Evolutionary conservation across 2,797 vertebrate species (phyloP).

Genomic region (Peromyscus eremicus): DNA sequence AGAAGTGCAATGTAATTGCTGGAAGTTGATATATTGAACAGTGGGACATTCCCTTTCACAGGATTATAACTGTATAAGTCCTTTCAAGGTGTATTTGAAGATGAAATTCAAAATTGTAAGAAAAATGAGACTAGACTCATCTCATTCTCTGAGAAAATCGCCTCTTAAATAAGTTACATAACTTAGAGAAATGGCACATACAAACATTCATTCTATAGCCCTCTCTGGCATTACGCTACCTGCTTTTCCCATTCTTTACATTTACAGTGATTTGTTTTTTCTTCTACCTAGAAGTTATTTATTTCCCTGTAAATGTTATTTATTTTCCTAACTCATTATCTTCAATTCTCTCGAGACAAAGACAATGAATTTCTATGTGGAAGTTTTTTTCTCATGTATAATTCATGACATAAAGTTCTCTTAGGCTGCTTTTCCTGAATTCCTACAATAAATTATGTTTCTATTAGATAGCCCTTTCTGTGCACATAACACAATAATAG

Average conservation of each 20-base stretch:
- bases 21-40: not conserved
- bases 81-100: not conserved
- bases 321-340: not conserved
- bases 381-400: not conserved
- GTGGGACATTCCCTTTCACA: not conserved
- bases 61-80: not conserved
- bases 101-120: not conserved
- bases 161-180: not conserved
- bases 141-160: not conserved
- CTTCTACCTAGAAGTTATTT: not conserved
- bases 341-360: not conserved
- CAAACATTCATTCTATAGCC: rapidly evolving
- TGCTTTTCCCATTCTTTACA: not conserved
- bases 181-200: rapidly evolving
- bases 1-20: not conserved
- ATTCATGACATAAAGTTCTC: not conserved
- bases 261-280: not conserved
- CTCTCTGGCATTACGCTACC: not conserved
- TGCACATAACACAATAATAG: not conserved
- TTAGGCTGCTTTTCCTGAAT: not conserved
- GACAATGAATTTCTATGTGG: not conserved
- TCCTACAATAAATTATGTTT: not conserved
- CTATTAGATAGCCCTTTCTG: not conserved
- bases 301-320: not conserved
- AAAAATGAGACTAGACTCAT: not conserved